A percentile compares a stretch with the other conserved stretches of the same genome.
These are phyloP conservation scores for Bos taurus DNA, from an alignment of 2,113 vertebrate species.

Conservation along the genomic window ARS-UCD2.0 NC_037350.1:44642001-44642500, in stretches of 20 bases:
- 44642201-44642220: neutral
- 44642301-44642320: neutral
- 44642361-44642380: neutral
- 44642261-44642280: accelerated
- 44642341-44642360: neutral
- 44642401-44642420: neutral
- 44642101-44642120: neutral
- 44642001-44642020: accelerated
- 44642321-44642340: too few relatives aligned
- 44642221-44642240: neutral
- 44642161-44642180: neutral
- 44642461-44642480: neutral
- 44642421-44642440: neutral
- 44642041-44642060: neutral
- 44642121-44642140: neutral
- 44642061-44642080: neutral
- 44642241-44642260: neutral
- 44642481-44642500: neutral
- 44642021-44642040: accelerated
- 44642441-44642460: neutral
- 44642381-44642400: neutral
- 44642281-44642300: neutral
- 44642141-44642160: neutral
- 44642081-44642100: neutral
- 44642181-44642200: neutral